These are phyloP conservation scores for Fopius arisanus DNA, from an alignment of 1,140 invertebrate species.

Conservation along the genomic window DNA sequence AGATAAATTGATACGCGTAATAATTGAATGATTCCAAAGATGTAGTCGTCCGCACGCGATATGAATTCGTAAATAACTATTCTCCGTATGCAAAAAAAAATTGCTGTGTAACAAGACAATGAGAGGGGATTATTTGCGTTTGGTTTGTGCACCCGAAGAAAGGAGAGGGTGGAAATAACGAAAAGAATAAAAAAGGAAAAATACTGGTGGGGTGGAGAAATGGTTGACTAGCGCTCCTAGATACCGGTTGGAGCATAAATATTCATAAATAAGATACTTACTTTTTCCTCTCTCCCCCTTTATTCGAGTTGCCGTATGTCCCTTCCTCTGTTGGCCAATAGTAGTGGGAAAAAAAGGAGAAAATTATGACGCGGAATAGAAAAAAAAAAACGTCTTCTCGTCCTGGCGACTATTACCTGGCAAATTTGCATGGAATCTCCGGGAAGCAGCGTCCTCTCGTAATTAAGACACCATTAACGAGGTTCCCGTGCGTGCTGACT, in stretches of 20 bases:
- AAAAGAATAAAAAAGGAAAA: too few species aligned
- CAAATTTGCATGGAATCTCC: slow-evolving; percentile 46
- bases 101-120: slow-evolving; percentile 18
- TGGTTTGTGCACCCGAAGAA: neutral
- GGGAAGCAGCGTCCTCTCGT: slow-evolving; percentile 32
- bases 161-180: neutral
- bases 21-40: slow-evolving; percentile 13
- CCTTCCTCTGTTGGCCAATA: slow-evolving; percentile 17
- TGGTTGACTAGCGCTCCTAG: slow-evolving; percentile 14
- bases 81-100: neutral
- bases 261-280: slow-evolving; percentile 50
- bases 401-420: neutral
- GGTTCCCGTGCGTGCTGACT: slow-evolving; percentile 29
- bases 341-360: neutral
- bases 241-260: slow-evolving; percentile 39
- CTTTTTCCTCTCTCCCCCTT: slow-evolving; percentile 21
- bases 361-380: neutral
- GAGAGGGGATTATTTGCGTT: slow-evolving; percentile 9
- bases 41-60: slow-evolving; percentile 11
- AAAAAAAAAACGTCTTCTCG: slow-evolving; percentile 8
- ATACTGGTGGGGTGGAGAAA: slow-evolving; percentile 2
- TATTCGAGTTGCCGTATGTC: neutral
- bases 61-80: slow-evolving; percentile 24
- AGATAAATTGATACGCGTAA: neutral
- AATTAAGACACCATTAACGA: slow-evolving; percentile 53